These are phyloP conservation scores for Andrena hattorfiana DNA, from an alignment of 2,888 invertebrate genomes.

Conservation along the genomic window DNA sequence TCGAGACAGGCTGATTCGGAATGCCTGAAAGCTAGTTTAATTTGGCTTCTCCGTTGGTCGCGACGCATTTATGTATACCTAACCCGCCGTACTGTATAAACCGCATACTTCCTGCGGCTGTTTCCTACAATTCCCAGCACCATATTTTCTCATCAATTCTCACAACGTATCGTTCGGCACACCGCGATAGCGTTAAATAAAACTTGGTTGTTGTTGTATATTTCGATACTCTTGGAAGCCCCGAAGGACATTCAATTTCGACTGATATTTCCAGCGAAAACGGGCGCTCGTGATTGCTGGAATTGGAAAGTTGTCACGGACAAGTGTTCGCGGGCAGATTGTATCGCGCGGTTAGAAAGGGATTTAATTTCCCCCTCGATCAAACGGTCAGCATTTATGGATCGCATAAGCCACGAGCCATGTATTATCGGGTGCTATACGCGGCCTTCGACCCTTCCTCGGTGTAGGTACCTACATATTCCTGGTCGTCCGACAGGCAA, in stretches of 20 bases:
- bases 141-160: neutral
- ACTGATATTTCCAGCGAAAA: neutral
- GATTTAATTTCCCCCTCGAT: constrained; percentile 24
- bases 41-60: constrained; percentile 19
- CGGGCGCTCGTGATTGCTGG: neutral
- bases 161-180: neutral
- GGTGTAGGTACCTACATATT: neutral
- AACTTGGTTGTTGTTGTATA: neutral
- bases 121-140: constrained; percentile 1
- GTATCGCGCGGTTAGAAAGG: neutral
- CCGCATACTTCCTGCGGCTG: constrained; percentile 7
- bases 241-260: neutral
- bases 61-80: constrained; percentile 4
- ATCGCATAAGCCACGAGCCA: constrained; percentile 10
- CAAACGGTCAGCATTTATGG: constrained; percentile 8
- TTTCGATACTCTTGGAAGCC: neutral
- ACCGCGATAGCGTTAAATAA: neutral
- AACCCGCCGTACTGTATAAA: neutral
- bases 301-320: neutral
- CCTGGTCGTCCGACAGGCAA: constrained; percentile 22
- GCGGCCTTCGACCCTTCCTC: constrained; percentile 32
- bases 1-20: constrained; percentile 21
- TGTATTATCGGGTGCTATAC: constrained; percentile 23
- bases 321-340: neutral
- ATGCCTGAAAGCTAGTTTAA: constrained; percentile 40